These are phyloP conservation scores for Branchipolynoe longqiensis DNA, from an alignment of 2,888 invertebrate species.

Conservation along the genomic window DNA sequence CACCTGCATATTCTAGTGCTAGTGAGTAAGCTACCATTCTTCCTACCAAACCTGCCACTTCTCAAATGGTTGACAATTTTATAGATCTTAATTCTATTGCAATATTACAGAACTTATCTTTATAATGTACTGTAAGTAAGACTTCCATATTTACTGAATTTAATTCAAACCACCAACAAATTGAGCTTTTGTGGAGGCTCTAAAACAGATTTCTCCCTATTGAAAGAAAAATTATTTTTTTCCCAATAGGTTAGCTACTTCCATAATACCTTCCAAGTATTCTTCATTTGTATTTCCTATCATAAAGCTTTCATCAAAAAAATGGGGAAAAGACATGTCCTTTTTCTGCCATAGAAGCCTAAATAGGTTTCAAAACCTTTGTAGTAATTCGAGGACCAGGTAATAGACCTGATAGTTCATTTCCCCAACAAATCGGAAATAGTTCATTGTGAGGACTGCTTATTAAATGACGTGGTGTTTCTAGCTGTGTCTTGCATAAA, in stretches of 20 bases:
- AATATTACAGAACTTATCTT: neutral
- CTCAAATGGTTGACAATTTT: neutral
- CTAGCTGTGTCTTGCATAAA: too few species aligned
- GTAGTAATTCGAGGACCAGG: neutral
- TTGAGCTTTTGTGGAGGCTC: neutral
- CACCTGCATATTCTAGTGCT: neutral
- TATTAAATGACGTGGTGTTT: too few species aligned
- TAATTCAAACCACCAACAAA: neutral
- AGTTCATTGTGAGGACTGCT: too few species aligned
- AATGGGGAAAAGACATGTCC: neutral
- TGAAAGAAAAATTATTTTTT: neutral
- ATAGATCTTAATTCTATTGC: neutral
- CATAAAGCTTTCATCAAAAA: neutral
- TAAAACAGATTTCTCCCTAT: neutral
- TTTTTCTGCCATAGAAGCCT: neutral
- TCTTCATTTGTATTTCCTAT: neutral
- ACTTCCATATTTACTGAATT: neutral
- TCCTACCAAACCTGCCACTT: conserved; percentile 15
- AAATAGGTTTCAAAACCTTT: neutral
- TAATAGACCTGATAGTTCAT: too few species aligned
- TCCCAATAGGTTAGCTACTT: neutral
- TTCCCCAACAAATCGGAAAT: too few species aligned
- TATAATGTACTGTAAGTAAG: neutral
- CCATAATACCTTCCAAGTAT: neutral
- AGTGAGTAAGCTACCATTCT: neutral